Percentiles rank a stretch among this genome's conserved stretches.
phyloP scores from a whole-genome alignment of 2,113 vertebrate species.

The Grantiella picta region DNA sequence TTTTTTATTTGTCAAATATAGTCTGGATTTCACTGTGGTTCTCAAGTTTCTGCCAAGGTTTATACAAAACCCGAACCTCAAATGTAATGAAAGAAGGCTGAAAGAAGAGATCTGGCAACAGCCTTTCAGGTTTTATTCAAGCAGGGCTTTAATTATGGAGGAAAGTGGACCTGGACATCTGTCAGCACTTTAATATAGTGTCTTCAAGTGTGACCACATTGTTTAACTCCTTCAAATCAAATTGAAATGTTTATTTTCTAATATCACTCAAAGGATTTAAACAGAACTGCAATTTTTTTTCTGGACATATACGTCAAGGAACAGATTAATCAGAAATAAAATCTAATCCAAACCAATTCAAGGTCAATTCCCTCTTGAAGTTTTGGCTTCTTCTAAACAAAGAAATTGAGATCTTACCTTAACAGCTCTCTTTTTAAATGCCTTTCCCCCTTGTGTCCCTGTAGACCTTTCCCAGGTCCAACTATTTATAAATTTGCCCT shows the following conservation, averaged over 20 bases:
- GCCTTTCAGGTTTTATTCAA: conserved; percentile 66
- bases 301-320: background rate
- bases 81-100: conserved; percentile 79
- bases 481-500: background rate
- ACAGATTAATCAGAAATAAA: background rate
- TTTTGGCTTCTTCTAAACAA: background rate
- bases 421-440: background rate
- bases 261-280: background rate
- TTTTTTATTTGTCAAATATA: background rate
- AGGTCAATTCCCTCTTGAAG: background rate
- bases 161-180: conserved; percentile 68
- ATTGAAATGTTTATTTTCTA: conserved; percentile 4
- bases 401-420: background rate
- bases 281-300: background rate
- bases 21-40: background rate
- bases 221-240: conserved; percentile 42
- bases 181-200: conserved; percentile 76
- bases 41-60: conserved; percentile 73
- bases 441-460: background rate
- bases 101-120: conserved; percentile 81
- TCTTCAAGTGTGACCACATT: conserved; percentile 8
- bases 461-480: background rate
- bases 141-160: conserved; percentile 54
- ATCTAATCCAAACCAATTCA: background rate
- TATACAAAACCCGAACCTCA: conserved; percentile 59